Evolutionary conservation across 1,140 invertebrate species (phyloP).

Genomic region (Forficula auricularia): DNA sequence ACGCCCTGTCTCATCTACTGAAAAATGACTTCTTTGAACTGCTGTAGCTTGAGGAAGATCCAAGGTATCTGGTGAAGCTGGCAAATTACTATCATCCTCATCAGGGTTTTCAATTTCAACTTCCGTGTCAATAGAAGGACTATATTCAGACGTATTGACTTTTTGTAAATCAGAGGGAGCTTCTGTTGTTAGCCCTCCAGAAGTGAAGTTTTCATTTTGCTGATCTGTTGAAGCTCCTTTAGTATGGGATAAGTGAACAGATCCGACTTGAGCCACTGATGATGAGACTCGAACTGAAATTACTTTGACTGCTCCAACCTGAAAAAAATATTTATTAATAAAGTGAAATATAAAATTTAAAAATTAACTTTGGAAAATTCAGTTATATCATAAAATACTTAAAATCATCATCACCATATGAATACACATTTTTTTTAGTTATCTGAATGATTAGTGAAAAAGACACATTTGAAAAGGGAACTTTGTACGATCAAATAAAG

Average conservation of each 20-base stretch:
- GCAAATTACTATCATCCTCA: conserved; percentile 2
- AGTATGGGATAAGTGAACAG: background rate
- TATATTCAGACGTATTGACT: background rate
- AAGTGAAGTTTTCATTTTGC: conserved; percentile 13
- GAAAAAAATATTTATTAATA: conserved; percentile 2
- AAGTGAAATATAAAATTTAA: conserved; percentile 6
- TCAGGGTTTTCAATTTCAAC: background rate
- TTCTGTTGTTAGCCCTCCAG: conserved; percentile 12
- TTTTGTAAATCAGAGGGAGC: background rate
- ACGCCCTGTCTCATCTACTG: conserved; percentile 28
- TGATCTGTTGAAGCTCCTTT: conserved; percentile 1
- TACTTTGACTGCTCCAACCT: conserved; percentile 14
- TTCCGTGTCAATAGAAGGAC: background rate
- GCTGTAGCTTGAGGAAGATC: conserved; percentile 31
- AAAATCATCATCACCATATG: too few relatives aligned
- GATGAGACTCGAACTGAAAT: conserved; percentile 25
- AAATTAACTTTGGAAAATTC: conserved; percentile 20
- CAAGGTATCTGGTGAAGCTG: conserved; percentile 23
- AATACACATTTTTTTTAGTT: too few relatives aligned
- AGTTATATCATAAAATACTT: too few relatives aligned
- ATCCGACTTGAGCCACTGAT: conserved; percentile 19
- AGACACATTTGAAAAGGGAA: too few relatives aligned
- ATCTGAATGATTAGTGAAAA: too few relatives aligned
- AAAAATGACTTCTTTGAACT: conserved; percentile 33
- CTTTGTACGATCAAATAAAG: too few relatives aligned